Conservation (phyloP, 2,113 vertebrate genomes). For the Corythoichthys haematopterus region DNA sequence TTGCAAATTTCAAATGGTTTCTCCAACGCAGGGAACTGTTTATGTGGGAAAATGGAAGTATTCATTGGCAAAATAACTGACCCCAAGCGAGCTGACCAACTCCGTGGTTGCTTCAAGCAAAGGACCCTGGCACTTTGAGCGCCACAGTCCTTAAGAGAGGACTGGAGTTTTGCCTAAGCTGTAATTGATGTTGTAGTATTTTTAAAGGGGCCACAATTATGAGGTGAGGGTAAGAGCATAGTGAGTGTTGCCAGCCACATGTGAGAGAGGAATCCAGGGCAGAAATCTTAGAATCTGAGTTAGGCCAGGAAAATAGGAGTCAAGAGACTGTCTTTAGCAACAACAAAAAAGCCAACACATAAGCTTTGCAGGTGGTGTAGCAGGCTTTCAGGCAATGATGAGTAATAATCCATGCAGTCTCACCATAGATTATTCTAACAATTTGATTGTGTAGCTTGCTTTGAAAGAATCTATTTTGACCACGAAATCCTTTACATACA, state of each 20-base stretch:
- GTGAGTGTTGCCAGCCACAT: slow-evolving; percentile 28
- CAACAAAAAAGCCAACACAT: not conserved
- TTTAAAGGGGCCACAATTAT: slow-evolving; percentile 39
- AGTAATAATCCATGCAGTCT: no score
- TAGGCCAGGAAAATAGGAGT: slow-evolving; percentile 5
- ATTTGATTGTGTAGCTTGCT: not conserved
- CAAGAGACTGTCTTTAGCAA: not conserved
- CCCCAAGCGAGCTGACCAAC: slow-evolving; percentile 29
- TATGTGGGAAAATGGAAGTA: slow-evolving; percentile 24
- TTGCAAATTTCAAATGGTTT: slow-evolving; percentile 38
- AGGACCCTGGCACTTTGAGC: slow-evolving; percentile 53
- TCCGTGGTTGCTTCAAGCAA: slow-evolving; percentile 33
- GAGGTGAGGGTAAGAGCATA: slow-evolving; percentile 19
- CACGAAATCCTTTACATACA: not conserved
- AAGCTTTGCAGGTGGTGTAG: not conserved
- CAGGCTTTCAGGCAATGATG: no score
- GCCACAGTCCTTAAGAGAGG: slow-evolving; percentile 34
- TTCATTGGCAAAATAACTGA: slow-evolving; percentile 2
- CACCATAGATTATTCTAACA: no score
- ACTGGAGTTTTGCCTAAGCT: slow-evolving; percentile 43
- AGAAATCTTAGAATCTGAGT: slow-evolving; percentile 26
- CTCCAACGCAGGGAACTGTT: slow-evolving; percentile 35
- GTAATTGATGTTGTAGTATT: slow-evolving; percentile 65
- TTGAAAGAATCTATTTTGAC: not conserved
- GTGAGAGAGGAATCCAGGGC: slow-evolving; percentile 20